Conservation (phyloP, 53 echinoderm and acorn worm genomes). For the Actinopyga echinites region DNA sequence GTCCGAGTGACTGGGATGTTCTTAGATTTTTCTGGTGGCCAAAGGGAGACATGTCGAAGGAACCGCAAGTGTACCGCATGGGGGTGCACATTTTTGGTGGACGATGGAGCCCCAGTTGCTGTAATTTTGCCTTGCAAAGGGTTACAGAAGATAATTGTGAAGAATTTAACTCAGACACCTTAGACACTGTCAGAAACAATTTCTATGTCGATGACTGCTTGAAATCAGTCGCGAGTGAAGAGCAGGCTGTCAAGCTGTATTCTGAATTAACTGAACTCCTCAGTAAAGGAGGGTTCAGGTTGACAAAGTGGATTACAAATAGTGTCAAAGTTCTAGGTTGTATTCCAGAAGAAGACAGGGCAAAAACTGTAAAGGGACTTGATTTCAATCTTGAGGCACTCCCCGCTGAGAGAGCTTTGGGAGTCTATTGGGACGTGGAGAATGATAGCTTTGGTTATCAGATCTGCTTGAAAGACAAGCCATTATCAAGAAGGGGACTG, state of each 20-base stretch:
- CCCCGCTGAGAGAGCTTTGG: slow-evolving; percentile 48
- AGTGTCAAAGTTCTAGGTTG: slow-evolving; percentile 33
- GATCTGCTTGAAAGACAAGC: slow-evolving; percentile 30
- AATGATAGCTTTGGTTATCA: slow-evolving; percentile 45
- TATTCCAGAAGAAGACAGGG: slow-evolving; percentile 53
- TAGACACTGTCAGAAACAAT: slow-evolving; percentile 30
- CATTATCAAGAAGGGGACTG: slow-evolving; percentile 54
- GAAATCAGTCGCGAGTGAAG: slow-evolving; percentile 4
- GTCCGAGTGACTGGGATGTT: slow-evolving; percentile 41
- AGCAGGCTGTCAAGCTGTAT: slow-evolving; percentile 28
- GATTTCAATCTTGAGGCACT: slow-evolving; percentile 56
- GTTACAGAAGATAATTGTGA: slow-evolving; percentile 35
- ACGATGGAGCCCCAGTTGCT: slow-evolving; percentile 59
- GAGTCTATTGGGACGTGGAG: slow-evolving; percentile 43
- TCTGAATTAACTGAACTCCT: slow-evolving; percentile 28
- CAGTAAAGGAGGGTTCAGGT: slow-evolving; percentile 42
- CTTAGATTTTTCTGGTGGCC: slow-evolving; percentile 72
- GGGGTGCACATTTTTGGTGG: slow-evolving; percentile 71
- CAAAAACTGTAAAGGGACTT: slow-evolving; percentile 48
- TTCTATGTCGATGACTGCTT: slow-evolving; percentile 61
- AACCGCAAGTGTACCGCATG: slow-evolving; percentile 58
- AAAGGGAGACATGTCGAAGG: slow-evolving; percentile 29
- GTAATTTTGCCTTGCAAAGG: slow-evolving; percentile 54
- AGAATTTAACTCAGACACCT: slow-evolving; percentile 22
- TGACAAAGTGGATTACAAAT: slow-evolving; percentile 59